phyloP scores from a whole-genome alignment of 1,140 invertebrate genomes.

The Choristoneura fumiferana region DNA sequence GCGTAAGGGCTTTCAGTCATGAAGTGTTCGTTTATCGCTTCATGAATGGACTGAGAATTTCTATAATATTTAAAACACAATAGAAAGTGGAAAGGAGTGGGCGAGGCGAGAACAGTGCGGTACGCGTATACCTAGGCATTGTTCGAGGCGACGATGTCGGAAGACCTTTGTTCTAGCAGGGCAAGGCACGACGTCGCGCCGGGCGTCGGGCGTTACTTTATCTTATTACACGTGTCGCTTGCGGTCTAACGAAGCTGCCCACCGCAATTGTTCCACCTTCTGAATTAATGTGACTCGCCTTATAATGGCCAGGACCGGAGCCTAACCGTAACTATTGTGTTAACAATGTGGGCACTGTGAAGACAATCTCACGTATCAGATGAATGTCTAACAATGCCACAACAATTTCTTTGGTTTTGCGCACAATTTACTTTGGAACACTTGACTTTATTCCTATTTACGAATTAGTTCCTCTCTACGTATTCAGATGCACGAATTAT shows the following conservation, averaged over 20 bases:
- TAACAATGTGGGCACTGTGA: slow-evolving; percentile 1
- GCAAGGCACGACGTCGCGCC: slow-evolving; percentile 22
- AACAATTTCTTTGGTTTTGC: slow-evolving; percentile 25
- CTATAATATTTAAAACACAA: slow-evolving; percentile 25
- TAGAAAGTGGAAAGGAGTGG: slow-evolving; percentile 26
- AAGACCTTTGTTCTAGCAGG: slow-evolving; percentile 56
- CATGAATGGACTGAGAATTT: slow-evolving; percentile 3
- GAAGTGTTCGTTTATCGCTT: not conserved
- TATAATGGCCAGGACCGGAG: slow-evolving; percentile 34
- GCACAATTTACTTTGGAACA: slow-evolving; percentile 27
- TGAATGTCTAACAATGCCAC: slow-evolving; percentile 26
- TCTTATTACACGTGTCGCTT: slow-evolving; percentile 59
- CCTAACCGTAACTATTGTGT: slow-evolving; percentile 24
- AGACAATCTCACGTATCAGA: slow-evolving; percentile 30
- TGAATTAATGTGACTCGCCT: slow-evolving; percentile 54
- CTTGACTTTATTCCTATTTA: too few species aligned
- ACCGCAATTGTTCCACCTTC: slow-evolving; percentile 51
- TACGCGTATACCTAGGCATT: slow-evolving; percentile 36
- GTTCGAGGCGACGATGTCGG: slow-evolving; percentile 44
- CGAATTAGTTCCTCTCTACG: too few species aligned
- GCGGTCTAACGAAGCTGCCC: slow-evolving; percentile 48
- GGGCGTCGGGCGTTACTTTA: slow-evolving; percentile 48
- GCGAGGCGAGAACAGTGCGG: slow-evolving; percentile 27
- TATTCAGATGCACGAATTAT: too few species aligned
- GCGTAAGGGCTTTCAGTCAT: not conserved